Conservation (phyloP, 2,888 invertebrate species). For the Biston betularia region DNA sequence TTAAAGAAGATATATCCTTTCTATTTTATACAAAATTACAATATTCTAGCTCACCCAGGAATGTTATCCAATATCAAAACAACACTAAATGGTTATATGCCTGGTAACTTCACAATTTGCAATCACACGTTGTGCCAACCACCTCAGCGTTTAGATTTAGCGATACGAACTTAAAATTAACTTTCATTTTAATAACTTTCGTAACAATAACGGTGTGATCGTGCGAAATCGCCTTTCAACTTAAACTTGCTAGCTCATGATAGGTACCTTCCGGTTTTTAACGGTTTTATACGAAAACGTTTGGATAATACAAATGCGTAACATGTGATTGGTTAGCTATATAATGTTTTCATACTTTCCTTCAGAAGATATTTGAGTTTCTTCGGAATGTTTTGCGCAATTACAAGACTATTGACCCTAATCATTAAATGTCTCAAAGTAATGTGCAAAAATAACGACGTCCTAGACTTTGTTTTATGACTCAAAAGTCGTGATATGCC, state of each 20-base stretch:
- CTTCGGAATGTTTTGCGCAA: too few relatives aligned
- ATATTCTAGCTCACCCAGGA: not conserved
- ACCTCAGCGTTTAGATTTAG: slow-evolving; percentile 58
- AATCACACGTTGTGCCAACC: slow-evolving; percentile 44
- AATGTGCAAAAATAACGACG: too few relatives aligned
- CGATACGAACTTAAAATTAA: slow-evolving; percentile 54
- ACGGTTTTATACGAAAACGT: not conserved
- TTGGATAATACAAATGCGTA: not conserved
- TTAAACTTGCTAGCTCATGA: slow-evolving; percentile 33
- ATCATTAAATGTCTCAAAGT: too few relatives aligned
- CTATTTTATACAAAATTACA: too few relatives aligned
- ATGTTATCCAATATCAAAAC: slow-evolving; percentile 5
- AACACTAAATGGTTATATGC: not conserved
- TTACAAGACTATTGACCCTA: too few relatives aligned
- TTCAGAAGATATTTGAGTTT: too few relatives aligned
- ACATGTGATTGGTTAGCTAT: too few relatives aligned
- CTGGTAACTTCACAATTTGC: slow-evolving; percentile 36
- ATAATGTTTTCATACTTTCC: too few relatives aligned
- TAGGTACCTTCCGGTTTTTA: slow-evolving; percentile 42
- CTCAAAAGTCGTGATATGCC: too few relatives aligned
- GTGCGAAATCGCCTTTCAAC: slow-evolving; percentile 49
- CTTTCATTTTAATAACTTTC: slow-evolving; percentile 63
- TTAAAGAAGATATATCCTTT: too few relatives aligned
- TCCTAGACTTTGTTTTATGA: too few relatives aligned
- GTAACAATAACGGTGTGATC: slow-evolving; percentile 55